Evolutionary conservation across 1,140 invertebrate genomes (phyloP), one percentile per base, ranked within the genome.

Genomic region (Panonychus citri): DNA sequence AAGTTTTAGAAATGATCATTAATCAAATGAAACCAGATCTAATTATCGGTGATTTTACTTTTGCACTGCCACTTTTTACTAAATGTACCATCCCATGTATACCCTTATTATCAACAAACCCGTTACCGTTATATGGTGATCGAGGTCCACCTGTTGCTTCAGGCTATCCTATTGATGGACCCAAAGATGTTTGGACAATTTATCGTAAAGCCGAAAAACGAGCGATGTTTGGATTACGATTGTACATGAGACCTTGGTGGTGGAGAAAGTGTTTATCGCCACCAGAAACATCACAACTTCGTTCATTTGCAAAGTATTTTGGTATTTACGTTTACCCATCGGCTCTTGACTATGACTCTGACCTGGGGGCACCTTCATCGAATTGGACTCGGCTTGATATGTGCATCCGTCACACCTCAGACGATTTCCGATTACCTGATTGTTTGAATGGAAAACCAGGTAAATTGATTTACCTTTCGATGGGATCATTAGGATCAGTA

Each of bases 391-490:
- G 43, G 19, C 15, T 46, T 2, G n/a, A 46, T 19, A 21, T 46
- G 5, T 46, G n/a, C 2, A 46, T 46, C 1, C 13, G 43, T n/a
- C n/a, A 46, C 2, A 21, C 15, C 8, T 8, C 15, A 19, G n/a
- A n/a, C n/a, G 25, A 30, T 1, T 58, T 58, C 28, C 21, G 26
- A 3, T 21, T 58, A 28, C 57, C 57, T 8, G 39, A 46, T 17
- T 15, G 57, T 24, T 50, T 58, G 26, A 17, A n/a, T 3, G 21
- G 49, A n/a, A 30, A 12, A 15, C 27, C 52, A 12, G 57, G 57
- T n/a, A 58, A 58, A 37, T 40, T 58, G 8, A 37, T 58, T 13
- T 58, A 30, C 39, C 34, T 58, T 7, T 58, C 57, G 1, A 57
- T 58, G 54, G 57, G 57, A n/a, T 24, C 53, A 17, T 55, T 58